Conservation (phyloP, 2,888 invertebrate genomes). For the Pristionchus exspectatus region DNA sequence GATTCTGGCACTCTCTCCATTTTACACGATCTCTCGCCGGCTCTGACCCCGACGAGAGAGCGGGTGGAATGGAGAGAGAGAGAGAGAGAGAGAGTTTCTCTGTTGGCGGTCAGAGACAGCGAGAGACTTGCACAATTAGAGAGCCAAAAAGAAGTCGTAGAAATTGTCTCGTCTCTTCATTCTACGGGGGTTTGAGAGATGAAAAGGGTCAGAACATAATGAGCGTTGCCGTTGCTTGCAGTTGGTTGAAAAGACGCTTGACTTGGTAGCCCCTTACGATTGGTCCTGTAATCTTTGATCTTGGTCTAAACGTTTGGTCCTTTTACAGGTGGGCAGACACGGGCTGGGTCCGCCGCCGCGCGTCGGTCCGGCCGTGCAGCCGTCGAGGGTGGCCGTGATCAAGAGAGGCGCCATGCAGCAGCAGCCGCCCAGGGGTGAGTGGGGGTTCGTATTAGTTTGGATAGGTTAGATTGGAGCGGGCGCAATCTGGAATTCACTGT, state of each 20-base stretch:
- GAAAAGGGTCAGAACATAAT: no score
- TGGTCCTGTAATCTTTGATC: neutral
- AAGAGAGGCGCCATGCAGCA: neutral
- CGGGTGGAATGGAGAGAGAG: neutral
- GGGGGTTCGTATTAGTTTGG: neutral
- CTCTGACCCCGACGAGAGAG: neutral
- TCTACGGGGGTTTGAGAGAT: no score
- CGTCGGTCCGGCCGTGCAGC: constrained; percentile 22
- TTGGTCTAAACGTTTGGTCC: no score
- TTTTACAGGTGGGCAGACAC: neutral
- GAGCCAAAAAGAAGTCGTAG: no score
- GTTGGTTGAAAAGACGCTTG: no score
- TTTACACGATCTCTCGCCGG: neutral
- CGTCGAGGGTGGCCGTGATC: constrained; percentile 30
- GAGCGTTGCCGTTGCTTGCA: no score
- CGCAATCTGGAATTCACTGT: no score
- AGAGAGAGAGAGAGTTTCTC: no score
- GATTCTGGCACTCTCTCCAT: neutral
- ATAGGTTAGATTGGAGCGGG: no score
- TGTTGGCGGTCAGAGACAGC: no score
- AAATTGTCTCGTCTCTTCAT: no score
- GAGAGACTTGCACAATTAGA: no score
- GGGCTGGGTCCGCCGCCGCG: constrained; percentile 45
- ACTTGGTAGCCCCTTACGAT: neutral
- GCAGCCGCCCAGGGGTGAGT: neutral